Evolutionary conservation across 2,113 vertebrate species (phyloP).

Genomic region (Chelonoidis abingdonii): DNA sequence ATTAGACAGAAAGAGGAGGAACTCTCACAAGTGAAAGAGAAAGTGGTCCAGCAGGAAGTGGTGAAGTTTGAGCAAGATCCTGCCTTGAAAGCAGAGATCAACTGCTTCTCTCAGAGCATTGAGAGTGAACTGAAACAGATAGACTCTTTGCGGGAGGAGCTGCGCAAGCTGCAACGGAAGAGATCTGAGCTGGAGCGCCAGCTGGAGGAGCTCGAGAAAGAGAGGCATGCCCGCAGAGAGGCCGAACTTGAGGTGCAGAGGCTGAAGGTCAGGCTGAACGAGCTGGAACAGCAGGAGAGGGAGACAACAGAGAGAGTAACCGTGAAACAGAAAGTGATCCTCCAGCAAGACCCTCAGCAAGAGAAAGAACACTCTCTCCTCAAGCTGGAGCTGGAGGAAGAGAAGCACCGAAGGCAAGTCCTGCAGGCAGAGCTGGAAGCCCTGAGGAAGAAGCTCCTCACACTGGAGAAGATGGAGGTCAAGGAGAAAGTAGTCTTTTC

Average conservation of each 20-base stretch:
- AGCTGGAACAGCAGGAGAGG: conserved; percentile 88
- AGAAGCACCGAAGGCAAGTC: conserved; percentile 86
- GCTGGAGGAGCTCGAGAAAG: conserved; percentile 91
- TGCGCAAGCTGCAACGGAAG: conserved; percentile 86
- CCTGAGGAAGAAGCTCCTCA: conserved; percentile 84
- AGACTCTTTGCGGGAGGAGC: conserved; percentile 85
- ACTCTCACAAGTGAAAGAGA: conserved; percentile 90
- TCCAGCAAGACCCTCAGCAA: conserved; percentile 97
- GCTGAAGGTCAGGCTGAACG: conserved; percentile 84
- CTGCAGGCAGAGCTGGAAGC: conserved; percentile 90
- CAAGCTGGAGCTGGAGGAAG: conserved; percentile 91
- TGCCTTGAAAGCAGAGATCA: conserved; percentile 87
- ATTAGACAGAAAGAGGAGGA: conserved; percentile 89
- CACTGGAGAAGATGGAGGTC: conserved; percentile 89
- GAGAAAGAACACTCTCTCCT: conserved; percentile 94
- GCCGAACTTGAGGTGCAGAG: conserved; percentile 94
- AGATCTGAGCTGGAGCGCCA: conserved; percentile 90
- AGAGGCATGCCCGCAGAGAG: conserved; percentile 89
- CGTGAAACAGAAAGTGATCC: conserved; percentile 94
- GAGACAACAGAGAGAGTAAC: conserved; percentile 93
- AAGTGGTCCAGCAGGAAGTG: conserved; percentile 92
- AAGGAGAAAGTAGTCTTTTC: conserved; percentile 96
- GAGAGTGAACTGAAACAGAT: conserved; percentile 90
- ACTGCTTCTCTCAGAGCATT: conserved; percentile 86
- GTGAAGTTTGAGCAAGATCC: conserved; percentile 92